phyloP scores from a whole-genome alignment of 2,888 invertebrate species.

The Synergus japonicus region DNA sequence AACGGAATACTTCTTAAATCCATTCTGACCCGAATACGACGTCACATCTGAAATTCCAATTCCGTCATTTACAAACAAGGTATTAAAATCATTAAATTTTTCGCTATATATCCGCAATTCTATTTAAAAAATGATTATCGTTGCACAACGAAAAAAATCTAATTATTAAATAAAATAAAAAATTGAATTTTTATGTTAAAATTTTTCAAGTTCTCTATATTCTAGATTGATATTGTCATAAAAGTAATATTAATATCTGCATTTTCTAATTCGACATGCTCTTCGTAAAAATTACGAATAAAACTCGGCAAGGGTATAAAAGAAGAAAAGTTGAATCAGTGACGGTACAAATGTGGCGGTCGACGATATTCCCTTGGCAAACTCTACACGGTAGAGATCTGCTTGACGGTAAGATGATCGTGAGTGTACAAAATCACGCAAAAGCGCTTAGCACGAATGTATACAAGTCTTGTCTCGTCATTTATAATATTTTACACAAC shows the following conservation, averaged over 20 bases:
- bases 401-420: slow-evolving; percentile 44
- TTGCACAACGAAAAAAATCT: too few relatives aligned
- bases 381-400: slow-evolving; percentile 70
- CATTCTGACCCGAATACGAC: too few relatives aligned
- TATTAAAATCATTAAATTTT: too few relatives aligned
- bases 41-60: too few relatives aligned
- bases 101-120: too few relatives aligned
- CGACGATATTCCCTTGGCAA: slow-evolving; percentile 50
- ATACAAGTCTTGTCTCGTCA: slow-evolving; percentile 67
- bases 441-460: slow-evolving; percentile 57
- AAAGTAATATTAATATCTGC: neutral
- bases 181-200: too few relatives aligned
- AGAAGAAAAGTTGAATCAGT: neutral
- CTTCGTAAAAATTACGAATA: neutral
- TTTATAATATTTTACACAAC: slow-evolving; percentile 64
- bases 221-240: neutral
- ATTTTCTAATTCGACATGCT: slow-evolving; percentile 1
- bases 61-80: too few relatives aligned
- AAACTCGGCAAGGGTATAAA: neutral
- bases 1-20: too few relatives aligned
- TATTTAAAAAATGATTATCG: too few relatives aligned
- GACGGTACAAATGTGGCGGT: slow-evolving; percentile 59
- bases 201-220: neutral
- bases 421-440: slow-evolving; percentile 54
- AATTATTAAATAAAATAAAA: too few relatives aligned